phyloP scores from a whole-genome alignment of 1,140 invertebrate species.

The Drosophila kikkawai region DNA sequence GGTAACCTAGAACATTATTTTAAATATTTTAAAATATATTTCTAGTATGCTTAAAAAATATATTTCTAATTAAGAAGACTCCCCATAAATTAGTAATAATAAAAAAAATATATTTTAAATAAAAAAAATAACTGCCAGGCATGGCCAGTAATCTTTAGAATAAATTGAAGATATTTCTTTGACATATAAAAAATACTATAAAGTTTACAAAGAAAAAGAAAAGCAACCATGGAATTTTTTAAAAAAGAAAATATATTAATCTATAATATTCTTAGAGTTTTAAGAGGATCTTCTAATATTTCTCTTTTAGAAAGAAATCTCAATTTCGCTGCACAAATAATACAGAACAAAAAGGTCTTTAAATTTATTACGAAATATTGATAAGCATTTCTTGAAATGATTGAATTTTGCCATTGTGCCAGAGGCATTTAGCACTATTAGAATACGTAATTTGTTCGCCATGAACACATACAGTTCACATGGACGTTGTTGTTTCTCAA shows the following conservation, averaged over 20 bases:
- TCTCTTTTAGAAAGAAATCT: too few relatives aligned
- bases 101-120: neutral
- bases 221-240: too few relatives aligned
- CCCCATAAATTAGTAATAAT: too few relatives aligned
- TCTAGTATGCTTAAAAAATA: too few relatives aligned
- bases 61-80: neutral
- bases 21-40: too few relatives aligned
- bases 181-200: too few relatives aligned
- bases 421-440: neutral
- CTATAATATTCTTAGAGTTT: neutral
- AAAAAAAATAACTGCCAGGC: neutral
- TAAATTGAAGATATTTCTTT: too few relatives aligned
- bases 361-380: neutral
- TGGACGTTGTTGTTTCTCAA: slow-evolving; percentile 36
- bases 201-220: too few relatives aligned
- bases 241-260: neutral
- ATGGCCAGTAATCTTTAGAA: too few relatives aligned
- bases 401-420: neutral
- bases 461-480: slow-evolving; percentile 30
- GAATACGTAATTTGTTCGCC: slow-evolving; percentile 37
- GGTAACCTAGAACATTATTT: neutral
- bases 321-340: neutral
- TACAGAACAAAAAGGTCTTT: neutral
- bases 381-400: neutral
- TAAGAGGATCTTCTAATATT: neutral